Evolutionary conservation across 2,888 invertebrate species (phyloP).

Genomic region (Micropterix aruncella): DNA sequence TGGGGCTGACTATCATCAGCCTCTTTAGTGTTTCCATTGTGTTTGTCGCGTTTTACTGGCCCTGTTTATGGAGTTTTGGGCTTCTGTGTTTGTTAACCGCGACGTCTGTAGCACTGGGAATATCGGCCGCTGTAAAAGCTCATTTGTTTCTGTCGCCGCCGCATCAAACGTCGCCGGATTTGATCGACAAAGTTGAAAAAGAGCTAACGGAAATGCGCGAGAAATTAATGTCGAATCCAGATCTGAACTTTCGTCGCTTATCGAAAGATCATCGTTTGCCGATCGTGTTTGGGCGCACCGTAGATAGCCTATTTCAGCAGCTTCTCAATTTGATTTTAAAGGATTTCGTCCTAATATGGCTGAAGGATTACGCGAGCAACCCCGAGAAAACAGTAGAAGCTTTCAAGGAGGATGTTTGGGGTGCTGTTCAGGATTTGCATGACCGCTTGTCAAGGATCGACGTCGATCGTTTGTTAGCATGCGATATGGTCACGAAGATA

Average conservation of each 20-base stretch:
- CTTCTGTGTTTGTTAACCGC: not conserved
- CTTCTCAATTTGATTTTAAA: conserved; percentile 64
- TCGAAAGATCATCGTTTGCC: conserved; percentile 37
- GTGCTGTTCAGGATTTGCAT: conserved; percentile 57
- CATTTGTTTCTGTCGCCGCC: conserved; percentile 50
- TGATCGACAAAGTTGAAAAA: conserved; percentile 43
- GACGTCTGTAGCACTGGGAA: not conserved
- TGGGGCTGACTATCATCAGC: no score
- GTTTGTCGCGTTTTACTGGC: not conserved
- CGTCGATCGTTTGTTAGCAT: conserved; percentile 68
- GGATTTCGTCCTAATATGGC: conserved; percentile 68
- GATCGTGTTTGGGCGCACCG: conserved; percentile 70
- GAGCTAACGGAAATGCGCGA: conserved; percentile 45
- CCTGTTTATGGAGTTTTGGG: not conserved
- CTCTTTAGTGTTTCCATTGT: not conserved
- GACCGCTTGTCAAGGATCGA: conserved; percentile 62
- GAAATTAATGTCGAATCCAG: conserved; percentile 29
- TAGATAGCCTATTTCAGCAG: conserved; percentile 73
- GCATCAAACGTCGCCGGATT: conserved; percentile 44
- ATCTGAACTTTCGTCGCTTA: conserved; percentile 2
- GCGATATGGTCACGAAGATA: conserved; percentile 67
- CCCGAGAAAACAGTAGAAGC: conserved; percentile 48
- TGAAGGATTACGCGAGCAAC: conserved; percentile 53
- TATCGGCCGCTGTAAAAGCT: conserved; percentile 17
- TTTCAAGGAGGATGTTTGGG: conserved; percentile 72